These are phyloP conservation scores for Drosophila varians DNA, from an alignment of 1,140 invertebrate species.

Conservation along the genomic window DNA sequence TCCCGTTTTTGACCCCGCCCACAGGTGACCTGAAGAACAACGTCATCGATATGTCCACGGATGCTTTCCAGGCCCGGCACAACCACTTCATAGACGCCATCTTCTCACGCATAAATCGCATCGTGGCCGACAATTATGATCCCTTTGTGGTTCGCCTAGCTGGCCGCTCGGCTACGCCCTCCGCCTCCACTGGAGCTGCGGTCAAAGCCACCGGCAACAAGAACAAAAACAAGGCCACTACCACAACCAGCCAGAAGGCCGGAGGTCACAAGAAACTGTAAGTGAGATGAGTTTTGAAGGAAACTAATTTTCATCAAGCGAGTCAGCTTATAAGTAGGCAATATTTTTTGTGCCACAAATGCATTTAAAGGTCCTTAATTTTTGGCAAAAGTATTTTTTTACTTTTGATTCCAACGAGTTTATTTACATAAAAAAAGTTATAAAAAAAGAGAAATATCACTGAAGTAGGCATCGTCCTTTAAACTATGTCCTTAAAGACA, in stretches of 20 bases:
- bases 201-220: slow-evolving; percentile 36
- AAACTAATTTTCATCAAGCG: neutral
- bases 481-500: neutral
- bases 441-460: too few relatives aligned
- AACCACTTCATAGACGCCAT: slow-evolving; percentile 93
- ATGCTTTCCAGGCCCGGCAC: slow-evolving; percentile 84
- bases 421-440: too few relatives aligned
- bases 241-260: slow-evolving; percentile 33
- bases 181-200: slow-evolving; percentile 2
- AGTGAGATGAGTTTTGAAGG: slow-evolving; percentile 42
- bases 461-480: neutral
- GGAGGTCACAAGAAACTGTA: slow-evolving; percentile 72
- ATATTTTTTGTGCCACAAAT: neutral
- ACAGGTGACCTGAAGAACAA: slow-evolving; percentile 82
- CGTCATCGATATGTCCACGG: slow-evolving; percentile 81
- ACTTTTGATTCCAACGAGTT: neutral
- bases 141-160: slow-evolving; percentile 92
- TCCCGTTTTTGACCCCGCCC: slow-evolving; percentile 16
- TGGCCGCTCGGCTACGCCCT: slow-evolving; percentile 84
- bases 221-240: slow-evolving; percentile 13
- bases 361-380: neutral
- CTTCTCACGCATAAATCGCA: slow-evolving; percentile 90
- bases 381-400: neutral
- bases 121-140: slow-evolving; percentile 90
- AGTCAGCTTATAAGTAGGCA: neutral